Evolutionary conservation across 1,140 invertebrate genomes (phyloP).

Genomic region (Drosophila tani): DNA sequence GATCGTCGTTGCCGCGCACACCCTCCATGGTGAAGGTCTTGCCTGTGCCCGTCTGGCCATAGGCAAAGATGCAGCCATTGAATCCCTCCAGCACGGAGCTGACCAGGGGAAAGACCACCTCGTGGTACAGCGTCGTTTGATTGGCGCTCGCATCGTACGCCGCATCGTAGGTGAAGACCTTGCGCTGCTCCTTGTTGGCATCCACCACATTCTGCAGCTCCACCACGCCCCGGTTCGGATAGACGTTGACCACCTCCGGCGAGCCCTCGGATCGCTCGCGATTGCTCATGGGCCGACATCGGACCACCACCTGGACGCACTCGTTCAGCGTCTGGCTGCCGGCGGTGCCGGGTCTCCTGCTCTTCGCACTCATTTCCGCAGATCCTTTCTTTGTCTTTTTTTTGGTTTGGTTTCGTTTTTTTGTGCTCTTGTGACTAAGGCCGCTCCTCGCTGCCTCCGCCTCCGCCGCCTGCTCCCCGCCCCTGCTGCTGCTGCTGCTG

Average conservation of each 20-base stretch:
- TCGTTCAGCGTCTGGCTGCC: conserved; percentile 68
- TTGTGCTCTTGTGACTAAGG: conserved; percentile 66
- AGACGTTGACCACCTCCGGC: conserved; percentile 89
- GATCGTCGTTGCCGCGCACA: conserved; percentile 86
- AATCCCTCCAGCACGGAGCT: conserved; percentile 97
- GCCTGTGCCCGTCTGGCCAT: conserved; percentile 97
- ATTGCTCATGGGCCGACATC: conserved; percentile 95
- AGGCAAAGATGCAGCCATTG: conserved; percentile 98
- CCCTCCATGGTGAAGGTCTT: conserved; percentile 99
- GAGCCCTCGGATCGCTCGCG: conserved; percentile 92
- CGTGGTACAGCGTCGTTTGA: conserved; percentile 97
- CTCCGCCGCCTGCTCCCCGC: conserved; percentile 5
- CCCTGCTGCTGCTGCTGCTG: conserved; percentile 3
- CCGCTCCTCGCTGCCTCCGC: conserved; percentile 46
- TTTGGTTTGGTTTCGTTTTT: conserved; percentile 6
- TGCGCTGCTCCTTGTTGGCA: conserved; percentile 86
- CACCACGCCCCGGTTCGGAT: conserved; percentile 88
- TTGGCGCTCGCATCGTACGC: conserved; percentile 94
- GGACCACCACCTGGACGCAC: conserved; percentile 91
- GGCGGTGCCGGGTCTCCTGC: conserved; percentile 67
- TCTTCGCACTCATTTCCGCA: conserved; percentile 70
- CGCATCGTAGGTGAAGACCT: conserved; percentile 96
- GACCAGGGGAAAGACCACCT: conserved; percentile 95
- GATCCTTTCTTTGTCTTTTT: conserved; percentile 8
- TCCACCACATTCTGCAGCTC: conserved; percentile 88